Base-by-base conservation (phyloP, 2,888 invertebrate genomes). In the Philopedon plagiatum region DNA sequence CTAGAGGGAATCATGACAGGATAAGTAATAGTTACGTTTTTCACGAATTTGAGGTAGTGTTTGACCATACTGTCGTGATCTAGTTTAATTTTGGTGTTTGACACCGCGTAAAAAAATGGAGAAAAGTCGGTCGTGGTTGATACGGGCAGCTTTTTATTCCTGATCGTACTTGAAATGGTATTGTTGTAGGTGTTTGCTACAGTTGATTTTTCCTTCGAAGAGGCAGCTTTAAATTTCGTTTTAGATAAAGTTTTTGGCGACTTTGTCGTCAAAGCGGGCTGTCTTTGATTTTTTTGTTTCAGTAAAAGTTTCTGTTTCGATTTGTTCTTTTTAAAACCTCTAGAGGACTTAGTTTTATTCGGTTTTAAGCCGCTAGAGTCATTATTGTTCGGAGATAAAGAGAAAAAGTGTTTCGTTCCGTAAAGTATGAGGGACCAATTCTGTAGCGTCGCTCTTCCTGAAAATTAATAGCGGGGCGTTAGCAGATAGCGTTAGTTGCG, bases 371-470 rank as follows among this genome's bases (percentile, higher is more conserved):
- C 26, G 67, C 81, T 81, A 76, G 78, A 78, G 86, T 79, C 79
- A 34, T 74, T 77, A 76, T 74, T 78, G 71, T 80, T 81, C 74
- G 78, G 60, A 78, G 78, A 77, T 18, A 63, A 60, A 78, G 81
- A 78, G 68, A 80, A 77, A 78, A 83, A 84, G 71, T 80, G 80
- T 91, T 92, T 92, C 71, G 97, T 97, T 80, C 98, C 98, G 86
- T 97, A 96, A 84, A 97, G 90, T 83, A 95, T 93, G 84, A 98
- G 89, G 74, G 96, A 94, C 98, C 97, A 98, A 85, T 94, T 95
- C 87, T 95, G 94, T 80, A 98, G 90, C 76, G 93, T 92, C 73
- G 96, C 96, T 85, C 95, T 92, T 86, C 94, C 95, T 95, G 89
- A 81, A 86, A 83, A 80, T 74, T 78, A 76, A 76, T 71, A 74